Conservation (phyloP, 1,140 invertebrate genomes). For the Drosophila nigrodunni region DNA sequence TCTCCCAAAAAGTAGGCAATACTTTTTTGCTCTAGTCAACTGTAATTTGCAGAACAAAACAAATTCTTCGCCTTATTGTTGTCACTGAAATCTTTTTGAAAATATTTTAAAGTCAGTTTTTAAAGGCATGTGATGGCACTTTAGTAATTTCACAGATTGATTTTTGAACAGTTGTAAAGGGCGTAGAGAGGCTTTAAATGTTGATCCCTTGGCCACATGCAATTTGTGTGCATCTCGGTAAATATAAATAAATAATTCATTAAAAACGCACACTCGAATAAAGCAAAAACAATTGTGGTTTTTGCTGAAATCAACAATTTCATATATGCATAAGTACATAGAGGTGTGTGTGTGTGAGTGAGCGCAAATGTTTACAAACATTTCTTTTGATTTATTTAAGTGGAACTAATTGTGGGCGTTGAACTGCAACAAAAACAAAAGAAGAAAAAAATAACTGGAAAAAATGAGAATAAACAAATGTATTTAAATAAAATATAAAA, state of each 20-base stretch:
- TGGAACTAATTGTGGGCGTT: slow-evolving; percentile 82
- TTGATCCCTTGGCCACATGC: slow-evolving; percentile 39
- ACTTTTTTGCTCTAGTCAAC: too few relatives aligned
- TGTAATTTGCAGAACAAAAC: too few relatives aligned
- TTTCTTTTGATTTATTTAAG: slow-evolving; percentile 82
- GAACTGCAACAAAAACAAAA: slow-evolving; percentile 69
- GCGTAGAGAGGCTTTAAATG: slow-evolving; percentile 33
- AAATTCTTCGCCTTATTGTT: too few relatives aligned
- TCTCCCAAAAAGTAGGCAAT: too few relatives aligned
- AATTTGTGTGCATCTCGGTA: slow-evolving; percentile 52
- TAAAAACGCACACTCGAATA: slow-evolving; percentile 50
- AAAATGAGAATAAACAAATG: slow-evolving; percentile 26
- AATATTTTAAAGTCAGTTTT: not conserved
- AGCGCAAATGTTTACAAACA: slow-evolving; percentile 39
- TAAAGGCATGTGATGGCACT: not conserved
- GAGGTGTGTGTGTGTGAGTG: slow-evolving; percentile 11
- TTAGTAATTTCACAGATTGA: not conserved
- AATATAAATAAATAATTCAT: slow-evolving; percentile 71
- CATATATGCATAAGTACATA: slow-evolving; percentile 13
- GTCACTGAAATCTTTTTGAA: too few relatives aligned
- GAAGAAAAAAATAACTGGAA: slow-evolving; percentile 48
- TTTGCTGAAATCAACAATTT: slow-evolving; percentile 62
- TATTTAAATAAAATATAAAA: slow-evolving; percentile 10
- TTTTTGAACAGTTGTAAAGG: not conserved
- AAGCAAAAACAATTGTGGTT: slow-evolving; percentile 58